phyloP scores from a whole-genome alignment of 2,797 vertebrate genomes.

The Chiroxiphia lanceolata region DNA sequence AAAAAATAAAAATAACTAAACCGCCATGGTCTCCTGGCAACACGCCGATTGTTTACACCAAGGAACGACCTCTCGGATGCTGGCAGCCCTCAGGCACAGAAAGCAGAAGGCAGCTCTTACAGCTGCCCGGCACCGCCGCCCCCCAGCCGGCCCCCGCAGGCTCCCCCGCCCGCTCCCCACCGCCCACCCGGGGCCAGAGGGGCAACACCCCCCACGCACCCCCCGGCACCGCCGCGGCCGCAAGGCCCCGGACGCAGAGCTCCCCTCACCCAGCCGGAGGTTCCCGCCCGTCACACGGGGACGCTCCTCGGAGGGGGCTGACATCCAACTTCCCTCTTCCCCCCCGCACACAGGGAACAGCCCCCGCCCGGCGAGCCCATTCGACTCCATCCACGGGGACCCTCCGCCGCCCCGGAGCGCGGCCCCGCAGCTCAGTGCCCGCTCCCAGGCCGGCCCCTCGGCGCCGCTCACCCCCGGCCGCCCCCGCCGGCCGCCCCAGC shows the following conservation, averaged over 20 bases:
- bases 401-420: neutral
- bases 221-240: neutral
- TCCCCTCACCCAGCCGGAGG: neutral
- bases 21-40: neutral
- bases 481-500: neutral
- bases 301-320: neutral
- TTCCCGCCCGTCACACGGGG: neutral
- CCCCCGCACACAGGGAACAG: neutral
- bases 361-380: neutral
- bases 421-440: neutral
- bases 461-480: neutral
- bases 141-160: neutral
- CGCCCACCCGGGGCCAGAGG: neutral
- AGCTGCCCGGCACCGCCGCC: neutral
- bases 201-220: neutral
- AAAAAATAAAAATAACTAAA: neutral
- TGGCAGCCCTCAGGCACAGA: neutral
- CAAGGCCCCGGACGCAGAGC: neutral
- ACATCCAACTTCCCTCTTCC: too few relatives aligned
- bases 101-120: rapidly evolving
- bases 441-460: neutral
- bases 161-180: neutral
- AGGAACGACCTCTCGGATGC: rapidly evolving
- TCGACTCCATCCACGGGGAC: neutral
- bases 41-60: rapidly evolving